Conservation (phyloP, 2,888 invertebrate species). For the Cryptosula pallasiana region DNA sequence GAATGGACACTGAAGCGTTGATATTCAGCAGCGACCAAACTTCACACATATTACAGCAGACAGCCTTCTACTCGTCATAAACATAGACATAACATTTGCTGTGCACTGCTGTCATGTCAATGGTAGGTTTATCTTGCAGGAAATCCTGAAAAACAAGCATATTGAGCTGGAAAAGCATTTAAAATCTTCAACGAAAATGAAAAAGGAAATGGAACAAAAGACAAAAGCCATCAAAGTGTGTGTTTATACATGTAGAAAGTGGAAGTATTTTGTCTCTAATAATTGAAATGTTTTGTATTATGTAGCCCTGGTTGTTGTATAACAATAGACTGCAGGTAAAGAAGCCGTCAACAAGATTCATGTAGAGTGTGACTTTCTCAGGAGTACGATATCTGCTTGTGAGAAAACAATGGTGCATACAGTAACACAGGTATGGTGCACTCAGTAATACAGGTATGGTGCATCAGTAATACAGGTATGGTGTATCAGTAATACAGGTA, state of each 20-base stretch:
- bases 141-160: background rate
- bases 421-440: background rate
- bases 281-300: background rate
- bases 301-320: background rate
- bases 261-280: background rate
- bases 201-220: background rate
- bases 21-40: no score
- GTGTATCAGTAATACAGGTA: no score
- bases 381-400: background rate
- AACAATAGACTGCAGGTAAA: background rate
- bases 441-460: no score
- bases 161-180: background rate
- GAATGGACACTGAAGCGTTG: no score
- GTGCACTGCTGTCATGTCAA: no score
- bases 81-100: no score
- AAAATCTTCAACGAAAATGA: background rate
- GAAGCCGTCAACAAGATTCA: background rate
- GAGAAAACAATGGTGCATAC: background rate
- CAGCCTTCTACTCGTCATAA: no score
- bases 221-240: background rate
- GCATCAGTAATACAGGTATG: no score
- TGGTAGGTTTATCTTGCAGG: background rate
- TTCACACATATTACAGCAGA: no score
- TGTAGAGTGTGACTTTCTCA: slow-evolving; percentile 4
- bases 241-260: background rate